Evolutionary conservation across 2,797 vertebrate genomes (phyloP).

Genomic region (Heteromormyrus szaboi): DNA sequence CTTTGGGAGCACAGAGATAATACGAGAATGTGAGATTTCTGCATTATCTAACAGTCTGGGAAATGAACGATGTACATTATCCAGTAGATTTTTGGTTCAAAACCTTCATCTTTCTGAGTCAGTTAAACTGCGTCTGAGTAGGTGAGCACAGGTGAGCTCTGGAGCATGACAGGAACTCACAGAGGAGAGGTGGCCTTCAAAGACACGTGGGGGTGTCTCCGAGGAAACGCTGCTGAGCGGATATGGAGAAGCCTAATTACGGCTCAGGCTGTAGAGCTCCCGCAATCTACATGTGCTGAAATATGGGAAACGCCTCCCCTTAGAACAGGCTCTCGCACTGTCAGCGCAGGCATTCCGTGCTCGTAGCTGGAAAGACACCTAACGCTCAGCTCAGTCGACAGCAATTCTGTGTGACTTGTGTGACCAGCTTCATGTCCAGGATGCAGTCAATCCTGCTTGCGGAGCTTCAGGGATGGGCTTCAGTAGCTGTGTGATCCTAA

Average conservation of each 20-base stretch:
- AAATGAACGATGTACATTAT: background rate
- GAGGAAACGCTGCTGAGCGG: background rate
- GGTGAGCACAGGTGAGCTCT: background rate
- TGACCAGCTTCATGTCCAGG: background rate
- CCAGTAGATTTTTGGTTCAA: background rate
- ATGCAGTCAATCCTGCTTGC: background rate
- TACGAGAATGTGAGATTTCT: background rate
- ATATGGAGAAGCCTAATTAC: background rate
- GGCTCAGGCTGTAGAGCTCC: background rate
- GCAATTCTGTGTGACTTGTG: background rate
- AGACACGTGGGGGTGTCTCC: background rate
- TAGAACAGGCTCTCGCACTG: too few relatives aligned
- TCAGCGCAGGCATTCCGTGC: background rate
- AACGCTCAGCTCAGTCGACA: background rate
- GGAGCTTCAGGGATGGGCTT: background rate
- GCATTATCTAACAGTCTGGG: background rate
- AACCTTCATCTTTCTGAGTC: background rate
- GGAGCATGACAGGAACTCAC: background rate
- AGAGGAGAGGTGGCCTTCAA: background rate
- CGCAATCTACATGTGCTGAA: background rate
- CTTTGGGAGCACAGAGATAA: background rate
- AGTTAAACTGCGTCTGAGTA: background rate
- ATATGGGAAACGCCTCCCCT: background rate
- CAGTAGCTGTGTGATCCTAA: background rate
- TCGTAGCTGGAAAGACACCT: background rate